Base-by-base conservation (phyloP, 2,113 vertebrate genomes). In the Peromyscus leucopus region DNA sequence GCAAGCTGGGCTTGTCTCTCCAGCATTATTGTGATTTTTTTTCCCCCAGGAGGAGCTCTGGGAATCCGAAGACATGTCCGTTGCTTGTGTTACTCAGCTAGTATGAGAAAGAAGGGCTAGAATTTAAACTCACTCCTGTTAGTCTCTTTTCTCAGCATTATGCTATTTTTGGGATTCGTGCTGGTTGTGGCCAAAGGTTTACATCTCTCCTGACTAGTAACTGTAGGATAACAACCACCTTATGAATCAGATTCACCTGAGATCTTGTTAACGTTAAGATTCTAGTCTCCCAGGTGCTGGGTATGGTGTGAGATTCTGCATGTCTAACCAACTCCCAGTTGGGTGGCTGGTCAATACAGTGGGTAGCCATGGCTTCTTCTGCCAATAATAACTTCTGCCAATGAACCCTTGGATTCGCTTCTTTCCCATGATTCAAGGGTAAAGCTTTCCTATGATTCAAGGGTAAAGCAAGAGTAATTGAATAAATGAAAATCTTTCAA, bases 401-500 rank as follows among this genome's bases (percentile, higher is more conserved):
- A 13, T 89, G 86, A 24, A 57, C 61, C 22, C 63, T 80, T 79
- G 33, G 57, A 5, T 42, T 89, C 88, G 12, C 80, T 92, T 97
- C 46, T 82, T n/a, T 51, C 28, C 39, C 86, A 17, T 17, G 26
- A 71, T 57, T 33, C 13, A 36, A 13, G 31, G 86, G 63, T 55
- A 89, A 84, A 95, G 19, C 10, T 42, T 42, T 42, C 42, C 42
- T 42, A 4, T 42, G 42, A 71, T 57, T 31, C 13, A 36, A 13
- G 31, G 86, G 63, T 61, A 89, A 84, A 78, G 42, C 55, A 96
- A 63, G 16, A 88, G 9, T 89, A 85, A 75, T 48, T 93, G 61
- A 39, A 51, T 78, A 82, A 93, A 72, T 75, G 55, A 80, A 89
- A 93, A 87, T 74, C n/a, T 63, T 96, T 96, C 71, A 31, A 85